Percentiles rank a stretch among this genome's conserved stretches.
Evolutionary conservation across 1,140 invertebrate genomes (phyloP).

Genomic region (Rhagoletis pomonella): DNA sequence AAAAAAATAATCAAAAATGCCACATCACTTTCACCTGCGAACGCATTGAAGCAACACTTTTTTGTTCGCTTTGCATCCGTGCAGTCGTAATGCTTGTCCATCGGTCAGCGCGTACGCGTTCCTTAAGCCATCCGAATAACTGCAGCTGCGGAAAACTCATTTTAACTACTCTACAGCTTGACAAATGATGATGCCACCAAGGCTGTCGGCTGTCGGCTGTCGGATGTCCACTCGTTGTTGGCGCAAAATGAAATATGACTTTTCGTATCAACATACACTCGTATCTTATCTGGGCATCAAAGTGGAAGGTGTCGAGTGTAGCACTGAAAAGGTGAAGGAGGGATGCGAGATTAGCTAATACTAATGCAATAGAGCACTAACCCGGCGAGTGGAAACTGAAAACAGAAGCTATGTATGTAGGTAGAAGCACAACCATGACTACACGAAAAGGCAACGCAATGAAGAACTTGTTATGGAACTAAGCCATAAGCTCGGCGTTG

Average conservation of each 20-base stretch:
- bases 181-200: constrained; percentile 40
- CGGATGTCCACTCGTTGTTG: constrained; percentile 14
- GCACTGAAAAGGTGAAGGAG: not conserved
- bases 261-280: not conserved
- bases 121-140: not conserved
- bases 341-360: not conserved
- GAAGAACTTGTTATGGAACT: not conserved
- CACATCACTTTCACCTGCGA: constrained; percentile 18
- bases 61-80: not conserved
- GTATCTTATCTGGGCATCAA: constrained; percentile 30
- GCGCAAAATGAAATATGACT: constrained; percentile 36
- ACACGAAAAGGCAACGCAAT: not conserved
- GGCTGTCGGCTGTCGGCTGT: not conserved
- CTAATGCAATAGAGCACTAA: not conserved
- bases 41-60: not conserved
- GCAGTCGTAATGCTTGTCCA: not conserved
- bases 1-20: not conserved
- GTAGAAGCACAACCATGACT: not conserved
- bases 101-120: not conserved
- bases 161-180: constrained; percentile 33
- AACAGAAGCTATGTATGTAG: not conserved
- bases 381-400: not conserved
- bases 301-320: not conserved
- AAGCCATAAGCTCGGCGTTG: not conserved
- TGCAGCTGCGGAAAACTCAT: constrained; percentile 27